Base-by-base conservation (phyloP, 2,113 vertebrate species). In the Drymodes brunneopygia region DNA sequence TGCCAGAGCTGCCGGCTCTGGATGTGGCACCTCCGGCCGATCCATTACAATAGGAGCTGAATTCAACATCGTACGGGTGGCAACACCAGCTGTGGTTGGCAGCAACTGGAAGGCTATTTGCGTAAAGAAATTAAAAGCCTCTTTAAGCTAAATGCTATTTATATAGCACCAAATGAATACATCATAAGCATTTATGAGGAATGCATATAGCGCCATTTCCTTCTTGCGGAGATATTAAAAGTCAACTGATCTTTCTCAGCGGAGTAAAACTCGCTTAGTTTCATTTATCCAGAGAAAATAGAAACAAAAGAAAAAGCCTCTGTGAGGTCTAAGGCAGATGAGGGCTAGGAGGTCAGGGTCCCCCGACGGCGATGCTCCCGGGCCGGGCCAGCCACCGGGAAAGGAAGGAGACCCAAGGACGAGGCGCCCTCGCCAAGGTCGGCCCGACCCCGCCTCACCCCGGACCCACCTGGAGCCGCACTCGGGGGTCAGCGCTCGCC, bases 361-460 rank as follows among this genome's bases (percentile, higher is more conserved):
- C 60, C 85, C 64, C 56, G 73, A 81, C 64, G 48, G 79, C 95
- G 91, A 96, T 96, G 96, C 91, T 87, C 92, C 57, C 36, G 54
- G 65, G 35, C 64, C 42, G 38, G 84, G 71, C 90, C 94, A 36
- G 58, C 72, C 72, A 50, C 58, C 13, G 27, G 42, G 51, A 69
- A 82, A 61, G 47, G 71, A 95, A 93, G 72, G 29, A 85, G 97
- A 81, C 95, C 92, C 98, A 97, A 98, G 98, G 98, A 96, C 97
- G 93, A 90, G 92, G 69, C 78, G 97, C 91, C 97, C 97, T 95
- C 94, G 85, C 97, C 98, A 98, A 98, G 98, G 98, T 97, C 98
- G 97, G 73, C 86, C 64, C 67, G 38, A 38, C 89, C 91, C 93
- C 25, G 13, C 75, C n/a, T 72, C 81, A 60, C 23, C 75, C 71